phyloP scores from a whole-genome alignment of 2,797 vertebrate genomes.

The Bucorvus abyssinicus region DNA sequence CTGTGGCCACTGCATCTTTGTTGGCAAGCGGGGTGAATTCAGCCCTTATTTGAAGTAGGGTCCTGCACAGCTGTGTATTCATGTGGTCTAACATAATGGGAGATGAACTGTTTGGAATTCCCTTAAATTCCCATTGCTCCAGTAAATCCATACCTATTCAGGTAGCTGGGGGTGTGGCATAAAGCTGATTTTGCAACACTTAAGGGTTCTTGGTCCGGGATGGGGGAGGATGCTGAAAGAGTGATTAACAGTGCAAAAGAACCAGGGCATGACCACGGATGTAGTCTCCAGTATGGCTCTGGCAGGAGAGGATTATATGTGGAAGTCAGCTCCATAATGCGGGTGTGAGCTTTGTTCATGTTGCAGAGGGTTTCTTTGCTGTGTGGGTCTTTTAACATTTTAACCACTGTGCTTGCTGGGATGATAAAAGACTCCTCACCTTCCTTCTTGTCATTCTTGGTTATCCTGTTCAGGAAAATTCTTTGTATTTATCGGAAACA shows the following conservation, averaged over 20 bases:
- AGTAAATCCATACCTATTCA: neutral
- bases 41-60: neutral
- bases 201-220: neutral
- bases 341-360: neutral
- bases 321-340: neutral
- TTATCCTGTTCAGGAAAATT: neutral
- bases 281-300: neutral
- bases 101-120: neutral
- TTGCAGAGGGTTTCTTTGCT: neutral
- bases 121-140: neutral
- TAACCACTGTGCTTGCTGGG: neutral
- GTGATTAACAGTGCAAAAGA: neutral
- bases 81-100: neutral
- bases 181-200: neutral
- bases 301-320: neutral
- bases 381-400: neutral
- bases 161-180: neutral
- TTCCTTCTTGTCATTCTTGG: neutral
- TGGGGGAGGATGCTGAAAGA: neutral
- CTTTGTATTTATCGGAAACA: neutral
- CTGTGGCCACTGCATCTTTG: neutral
- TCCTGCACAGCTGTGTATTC: neutral
- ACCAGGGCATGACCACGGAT: neutral
- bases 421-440: neutral
- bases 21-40: neutral